Evolutionary conservation across 2,888 invertebrate species (phyloP).

Genomic region (Erebia palarica): DNA sequence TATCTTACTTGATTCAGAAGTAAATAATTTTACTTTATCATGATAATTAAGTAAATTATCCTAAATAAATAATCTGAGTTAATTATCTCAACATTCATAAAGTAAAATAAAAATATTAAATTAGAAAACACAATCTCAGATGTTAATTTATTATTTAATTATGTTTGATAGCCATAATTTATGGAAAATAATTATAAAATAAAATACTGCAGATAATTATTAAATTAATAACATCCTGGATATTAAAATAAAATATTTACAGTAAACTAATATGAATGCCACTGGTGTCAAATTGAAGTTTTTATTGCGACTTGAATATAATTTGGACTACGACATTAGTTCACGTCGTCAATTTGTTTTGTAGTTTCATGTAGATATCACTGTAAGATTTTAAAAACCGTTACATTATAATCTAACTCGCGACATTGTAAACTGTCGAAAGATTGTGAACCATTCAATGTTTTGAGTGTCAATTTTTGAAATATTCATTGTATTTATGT

Average conservation of each 20-base stretch:
- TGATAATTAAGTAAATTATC: neutral
- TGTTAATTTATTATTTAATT: constrained; percentile 30
- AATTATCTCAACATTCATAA: neutral
- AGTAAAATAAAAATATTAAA: neutral
- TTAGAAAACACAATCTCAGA: constrained; percentile 8
- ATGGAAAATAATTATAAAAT: constrained; percentile 17
- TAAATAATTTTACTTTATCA: constrained; percentile 6
- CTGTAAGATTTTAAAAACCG: no score
- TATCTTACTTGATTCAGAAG: neutral
- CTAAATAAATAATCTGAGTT: constrained; percentile 21
- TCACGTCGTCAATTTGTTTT: no score
- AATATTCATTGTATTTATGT: no score
- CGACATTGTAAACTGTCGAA: no score
- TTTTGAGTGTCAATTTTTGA: no score
- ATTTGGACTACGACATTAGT: no score
- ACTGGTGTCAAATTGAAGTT: neutral
- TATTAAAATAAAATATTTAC: constrained; percentile 22
- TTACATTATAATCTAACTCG: no score
- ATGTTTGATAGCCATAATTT: no score
- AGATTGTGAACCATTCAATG: no score
- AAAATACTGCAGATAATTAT: constrained; percentile 31
- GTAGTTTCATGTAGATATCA: no score
- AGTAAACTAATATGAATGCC: neutral
- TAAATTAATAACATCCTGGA: constrained; percentile 1
- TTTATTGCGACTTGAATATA: neutral